Evolutionary conservation across 2,113 vertebrate genomes (phyloP).

Genomic region (Macquaria australasica): DNA sequence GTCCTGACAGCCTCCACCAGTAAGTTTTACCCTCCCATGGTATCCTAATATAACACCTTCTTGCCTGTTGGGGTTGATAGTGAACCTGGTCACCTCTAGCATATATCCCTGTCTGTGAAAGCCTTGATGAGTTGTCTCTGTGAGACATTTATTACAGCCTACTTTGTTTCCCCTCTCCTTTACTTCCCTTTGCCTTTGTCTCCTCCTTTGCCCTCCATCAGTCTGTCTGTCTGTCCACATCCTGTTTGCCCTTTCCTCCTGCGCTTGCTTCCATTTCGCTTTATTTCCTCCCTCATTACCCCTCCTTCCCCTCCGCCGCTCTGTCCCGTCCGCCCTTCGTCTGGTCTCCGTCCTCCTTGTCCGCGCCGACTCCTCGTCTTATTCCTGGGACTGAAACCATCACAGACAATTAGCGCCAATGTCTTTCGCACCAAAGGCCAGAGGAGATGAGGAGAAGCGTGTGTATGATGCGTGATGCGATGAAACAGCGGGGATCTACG

Average conservation of each 20-base stretch:
- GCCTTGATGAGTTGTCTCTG: not conserved
- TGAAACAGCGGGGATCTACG: slow-evolving; percentile 55
- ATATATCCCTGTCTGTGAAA: slow-evolving; percentile 14
- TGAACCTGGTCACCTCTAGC: not conserved
- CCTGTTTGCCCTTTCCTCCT: slow-evolving; percentile 46
- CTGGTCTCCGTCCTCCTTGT: slow-evolving; percentile 47
- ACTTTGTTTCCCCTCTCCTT: not conserved
- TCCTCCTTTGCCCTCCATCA: slow-evolving; percentile 10
- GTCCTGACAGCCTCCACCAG: not conserved
- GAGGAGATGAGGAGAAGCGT: slow-evolving; percentile 60
- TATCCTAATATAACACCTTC: not conserved
- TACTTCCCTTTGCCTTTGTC: slow-evolving; percentile 22
- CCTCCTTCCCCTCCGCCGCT: slow-evolving; percentile 21
- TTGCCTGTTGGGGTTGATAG: not conserved
- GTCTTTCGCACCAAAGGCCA: slow-evolving; percentile 60
- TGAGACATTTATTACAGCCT: slow-evolving; percentile 29
- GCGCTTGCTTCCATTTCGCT: slow-evolving; percentile 41
- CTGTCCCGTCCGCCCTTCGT: slow-evolving; percentile 40
- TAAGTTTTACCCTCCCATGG: not conserved
- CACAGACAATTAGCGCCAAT: slow-evolving; percentile 60
- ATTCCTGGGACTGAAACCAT: slow-evolving; percentile 60
- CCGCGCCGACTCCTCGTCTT: slow-evolving; percentile 37
- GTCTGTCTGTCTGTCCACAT: slow-evolving; percentile 33
- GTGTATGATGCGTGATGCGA: slow-evolving; percentile 41
- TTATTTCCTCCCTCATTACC: slow-evolving; percentile 54